Conservation (phyloP, 2,113 vertebrate species). For the Apteryx owenii region DNA sequence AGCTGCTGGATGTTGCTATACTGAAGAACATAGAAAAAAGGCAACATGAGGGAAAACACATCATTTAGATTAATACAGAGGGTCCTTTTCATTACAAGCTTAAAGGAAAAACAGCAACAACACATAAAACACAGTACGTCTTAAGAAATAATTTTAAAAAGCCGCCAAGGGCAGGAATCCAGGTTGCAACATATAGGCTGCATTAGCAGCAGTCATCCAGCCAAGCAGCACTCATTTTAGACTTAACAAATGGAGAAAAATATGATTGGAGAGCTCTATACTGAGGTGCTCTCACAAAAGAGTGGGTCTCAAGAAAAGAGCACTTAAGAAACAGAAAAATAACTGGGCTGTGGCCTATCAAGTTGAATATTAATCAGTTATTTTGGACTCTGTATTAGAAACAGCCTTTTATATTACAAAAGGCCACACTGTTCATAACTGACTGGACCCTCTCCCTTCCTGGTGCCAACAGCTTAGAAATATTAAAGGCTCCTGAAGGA, state of each 20-base stretch:
- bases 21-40: not conserved
- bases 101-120: not conserved
- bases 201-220: conserved; percentile 11
- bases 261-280: not conserved
- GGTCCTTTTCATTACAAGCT: not conserved
- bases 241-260: not conserved
- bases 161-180: not conserved
- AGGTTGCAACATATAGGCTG: not conserved
- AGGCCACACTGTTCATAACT: not conserved
- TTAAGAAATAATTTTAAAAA: not conserved
- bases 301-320: not conserved
- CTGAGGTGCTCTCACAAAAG: not conserved
- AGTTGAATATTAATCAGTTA: not conserved
- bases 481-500: not conserved
- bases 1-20: not conserved
- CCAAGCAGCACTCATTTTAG: not conserved
- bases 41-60: not conserved
- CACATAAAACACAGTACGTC: not conserved
- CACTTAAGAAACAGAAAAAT: not conserved
- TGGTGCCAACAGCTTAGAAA: not conserved
- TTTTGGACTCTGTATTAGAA: not conserved
- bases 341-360: not conserved
- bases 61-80: not conserved
- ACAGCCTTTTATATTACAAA: not conserved
- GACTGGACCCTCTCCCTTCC: not conserved